Conservation (phyloP, 2,888 invertebrate genomes). For the Spicauda simplicius region DNA sequence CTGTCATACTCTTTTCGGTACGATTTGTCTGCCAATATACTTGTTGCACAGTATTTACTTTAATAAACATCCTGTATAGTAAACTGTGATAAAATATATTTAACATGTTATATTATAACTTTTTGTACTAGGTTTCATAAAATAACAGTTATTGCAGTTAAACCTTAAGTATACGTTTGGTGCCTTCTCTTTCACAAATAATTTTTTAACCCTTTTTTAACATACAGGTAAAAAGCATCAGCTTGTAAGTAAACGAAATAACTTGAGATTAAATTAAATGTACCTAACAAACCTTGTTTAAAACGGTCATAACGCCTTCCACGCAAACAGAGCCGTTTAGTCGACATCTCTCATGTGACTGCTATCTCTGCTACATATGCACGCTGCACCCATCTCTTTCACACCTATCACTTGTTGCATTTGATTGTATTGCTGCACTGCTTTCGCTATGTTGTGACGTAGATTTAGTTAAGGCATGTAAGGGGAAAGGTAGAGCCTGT, state of each 20-base stretch:
- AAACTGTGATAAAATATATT: not conserved
- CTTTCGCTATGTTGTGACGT: conserved; percentile 38
- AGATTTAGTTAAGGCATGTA: conserved; percentile 40
- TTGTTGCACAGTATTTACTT: not conserved
- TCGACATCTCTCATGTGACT: conserved; percentile 83
- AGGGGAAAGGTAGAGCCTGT: conserved; percentile 14
- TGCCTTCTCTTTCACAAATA: no score
- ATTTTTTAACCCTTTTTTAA: no score
- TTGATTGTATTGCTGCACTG: conserved; percentile 47
- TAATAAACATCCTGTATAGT: not conserved
- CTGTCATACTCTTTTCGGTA: not conserved
- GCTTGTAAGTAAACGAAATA: no score
- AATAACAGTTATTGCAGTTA: no score
- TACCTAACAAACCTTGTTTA: no score
- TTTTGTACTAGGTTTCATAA: no score
- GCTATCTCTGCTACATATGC: conserved; percentile 59
- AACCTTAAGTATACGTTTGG: no score
- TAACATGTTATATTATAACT: not conserved
- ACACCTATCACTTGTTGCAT: conserved; percentile 40
- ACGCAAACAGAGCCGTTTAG: conserved; percentile 59
- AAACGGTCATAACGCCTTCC: conserved; percentile 42
- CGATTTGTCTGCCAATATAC: no score
- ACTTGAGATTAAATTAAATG: no score
- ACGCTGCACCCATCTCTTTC: conserved; percentile 64
- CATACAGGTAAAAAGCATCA: no score